These are phyloP conservation scores for Mustelus asterias DNA, from an alignment of 2,113 vertebrate species.

Conservation along the genomic window DNA sequence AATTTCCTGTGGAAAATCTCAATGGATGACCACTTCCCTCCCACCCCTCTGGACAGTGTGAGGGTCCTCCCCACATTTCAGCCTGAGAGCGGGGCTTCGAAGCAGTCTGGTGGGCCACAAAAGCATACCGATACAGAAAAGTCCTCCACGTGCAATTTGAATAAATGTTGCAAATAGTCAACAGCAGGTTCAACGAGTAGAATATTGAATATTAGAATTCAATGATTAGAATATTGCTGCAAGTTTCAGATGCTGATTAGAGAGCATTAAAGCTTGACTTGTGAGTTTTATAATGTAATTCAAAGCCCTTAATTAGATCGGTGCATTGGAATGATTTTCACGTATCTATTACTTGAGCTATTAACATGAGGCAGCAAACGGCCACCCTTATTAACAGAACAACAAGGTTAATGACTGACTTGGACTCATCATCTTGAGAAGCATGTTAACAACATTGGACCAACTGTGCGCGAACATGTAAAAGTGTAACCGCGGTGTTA, in stretches of 20 bases:
- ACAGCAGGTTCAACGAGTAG: not conserved
- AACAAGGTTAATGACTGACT: not conserved
- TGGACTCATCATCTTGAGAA: slow-evolving; percentile 14
- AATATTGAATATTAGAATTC: not conserved
- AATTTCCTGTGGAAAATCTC: not conserved
- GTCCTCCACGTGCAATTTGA: not conserved
- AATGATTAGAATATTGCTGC: not conserved
- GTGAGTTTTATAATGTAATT: not conserved
- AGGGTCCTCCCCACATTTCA: not conserved
- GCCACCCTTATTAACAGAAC: not conserved
- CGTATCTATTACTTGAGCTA: not conserved
- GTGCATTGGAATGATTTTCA: not conserved
- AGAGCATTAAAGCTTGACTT: not conserved
- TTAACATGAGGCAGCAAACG: not conserved
- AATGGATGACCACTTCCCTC: not conserved
- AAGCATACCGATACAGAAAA: not conserved
- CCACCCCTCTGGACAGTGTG: not conserved
- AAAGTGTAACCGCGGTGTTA: not conserved
- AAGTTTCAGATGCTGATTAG: not conserved
- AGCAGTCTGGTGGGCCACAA: not conserved
- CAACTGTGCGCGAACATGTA: not conserved
- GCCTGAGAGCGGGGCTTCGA: not conserved
- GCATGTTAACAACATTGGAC: not conserved
- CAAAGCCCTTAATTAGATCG: not conserved
- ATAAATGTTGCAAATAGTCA: not conserved